Percentiles rank a stretch among this genome's conserved stretches.
phyloP scores from a whole-genome alignment of 2,888 invertebrate genomes.

The Resseliella maxima region DNA sequence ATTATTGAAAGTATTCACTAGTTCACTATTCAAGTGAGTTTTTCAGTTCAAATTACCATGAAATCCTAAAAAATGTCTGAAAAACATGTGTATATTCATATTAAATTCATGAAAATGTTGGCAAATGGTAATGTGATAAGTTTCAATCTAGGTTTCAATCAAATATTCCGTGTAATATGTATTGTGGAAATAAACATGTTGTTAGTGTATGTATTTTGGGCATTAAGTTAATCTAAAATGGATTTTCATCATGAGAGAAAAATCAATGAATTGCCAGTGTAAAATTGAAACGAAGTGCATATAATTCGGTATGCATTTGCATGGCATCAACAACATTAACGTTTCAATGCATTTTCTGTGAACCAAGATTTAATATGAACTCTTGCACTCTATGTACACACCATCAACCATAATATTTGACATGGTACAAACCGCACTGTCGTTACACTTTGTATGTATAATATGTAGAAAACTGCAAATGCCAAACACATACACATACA shows the following conservation, averaged over 20 bases:
- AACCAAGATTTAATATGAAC: neutral
- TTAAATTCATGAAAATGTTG: too few relatives aligned
- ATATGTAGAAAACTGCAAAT: neutral
- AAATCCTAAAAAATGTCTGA: too few relatives aligned
- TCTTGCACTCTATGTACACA: too few relatives aligned
- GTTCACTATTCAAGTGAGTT: too few relatives aligned
- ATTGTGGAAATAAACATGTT: neutral
- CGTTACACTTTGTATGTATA: neutral
- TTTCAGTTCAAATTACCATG: too few relatives aligned
- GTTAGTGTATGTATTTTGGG: neutral
- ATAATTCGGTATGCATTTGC: neutral
- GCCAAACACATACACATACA: neutral
- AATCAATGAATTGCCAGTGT: neutral
- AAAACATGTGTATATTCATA: too few relatives aligned
- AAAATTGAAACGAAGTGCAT: neutral
- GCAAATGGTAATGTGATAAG: neutral
- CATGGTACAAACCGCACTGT: neutral
- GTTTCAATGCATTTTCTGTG: neutral
- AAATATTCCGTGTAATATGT: neutral
- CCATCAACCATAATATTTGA: neutral
- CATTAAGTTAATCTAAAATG: neutral
- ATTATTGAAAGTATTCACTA: neutral
- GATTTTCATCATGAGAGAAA: neutral
- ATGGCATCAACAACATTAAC: neutral
- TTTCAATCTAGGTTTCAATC: neutral